These are phyloP conservation scores for Holothuria glaberrima DNA, from an alignment of 35 echinoderm and acorn worm genomes.

Conservation along the genomic window DNA sequence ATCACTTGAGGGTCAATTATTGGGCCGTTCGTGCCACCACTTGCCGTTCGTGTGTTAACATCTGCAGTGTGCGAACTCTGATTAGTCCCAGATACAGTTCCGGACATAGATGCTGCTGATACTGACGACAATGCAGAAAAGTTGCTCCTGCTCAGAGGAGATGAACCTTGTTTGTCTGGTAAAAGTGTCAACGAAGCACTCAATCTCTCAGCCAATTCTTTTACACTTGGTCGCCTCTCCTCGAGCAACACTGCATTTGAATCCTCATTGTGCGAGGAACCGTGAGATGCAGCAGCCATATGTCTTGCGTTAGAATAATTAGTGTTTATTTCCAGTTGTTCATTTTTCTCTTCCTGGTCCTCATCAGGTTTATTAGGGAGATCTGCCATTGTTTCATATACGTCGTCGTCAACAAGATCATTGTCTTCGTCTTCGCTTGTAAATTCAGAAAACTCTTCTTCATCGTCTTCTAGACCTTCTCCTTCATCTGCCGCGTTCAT, in stretches of 20 bases:
- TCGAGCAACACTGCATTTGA: neutral
- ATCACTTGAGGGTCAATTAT: too few species aligned
- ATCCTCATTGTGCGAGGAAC: neutral
- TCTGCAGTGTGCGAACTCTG: too few species aligned
- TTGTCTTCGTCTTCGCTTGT: neutral
- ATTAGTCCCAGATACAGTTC: too few species aligned
- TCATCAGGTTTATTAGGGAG: neutral
- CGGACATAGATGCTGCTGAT: too few species aligned
- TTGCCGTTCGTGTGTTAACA: too few species aligned
- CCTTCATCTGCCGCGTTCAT: neutral
- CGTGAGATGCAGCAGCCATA: neutral
- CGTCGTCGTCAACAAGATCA: neutral
- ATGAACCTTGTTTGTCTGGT: neutral
- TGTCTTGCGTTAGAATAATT: neutral
- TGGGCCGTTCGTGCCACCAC: too few species aligned
- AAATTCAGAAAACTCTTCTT: slow-evolving; percentile 18
- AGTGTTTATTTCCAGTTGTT: neutral
- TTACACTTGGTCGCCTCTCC: slow-evolving; percentile 22
- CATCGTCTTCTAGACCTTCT: neutral
- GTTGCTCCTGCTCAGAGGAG: neutral
- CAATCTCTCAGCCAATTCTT: slow-evolving; percentile 48
- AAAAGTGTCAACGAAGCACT: slow-evolving; percentile 30
- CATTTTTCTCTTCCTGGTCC: neutral
- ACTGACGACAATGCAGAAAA: too few species aligned
- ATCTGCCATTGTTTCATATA: slow-evolving; percentile 11